These are phyloP conservation scores for Celastrina argiolus DNA, from an alignment of 2,888 invertebrate species.

Conservation along the genomic window DNA sequence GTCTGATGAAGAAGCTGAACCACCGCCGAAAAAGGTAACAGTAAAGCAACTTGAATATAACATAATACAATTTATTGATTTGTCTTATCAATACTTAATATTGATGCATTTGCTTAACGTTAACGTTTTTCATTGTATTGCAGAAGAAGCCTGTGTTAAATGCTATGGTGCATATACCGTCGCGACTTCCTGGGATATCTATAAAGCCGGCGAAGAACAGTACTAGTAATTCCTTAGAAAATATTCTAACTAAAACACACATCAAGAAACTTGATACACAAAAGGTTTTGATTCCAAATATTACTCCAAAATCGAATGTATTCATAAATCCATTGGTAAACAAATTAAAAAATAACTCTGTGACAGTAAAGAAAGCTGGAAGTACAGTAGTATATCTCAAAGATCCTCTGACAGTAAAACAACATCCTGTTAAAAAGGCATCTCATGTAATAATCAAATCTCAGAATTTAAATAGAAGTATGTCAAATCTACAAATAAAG, in stretches of 20 bases:
- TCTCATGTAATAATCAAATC: not conserved
- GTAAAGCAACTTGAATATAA: not conserved
- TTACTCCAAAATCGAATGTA: conserved; percentile 4
- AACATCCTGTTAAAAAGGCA: not conserved
- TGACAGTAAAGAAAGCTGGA: not conserved
- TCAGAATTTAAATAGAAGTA: conserved; percentile 37
- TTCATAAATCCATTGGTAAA: conserved; percentile 12
- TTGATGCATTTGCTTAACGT: not conserved
- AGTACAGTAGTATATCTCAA: conserved; percentile 13
- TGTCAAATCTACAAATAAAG: conserved; percentile 27
- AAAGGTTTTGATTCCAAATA: not conserved
- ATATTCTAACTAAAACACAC: conserved; percentile 12
- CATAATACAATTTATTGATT: not conserved
- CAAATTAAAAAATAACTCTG: not conserved
- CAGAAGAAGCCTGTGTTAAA: conserved; percentile 56
- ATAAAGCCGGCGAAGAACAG: conserved; percentile 45
- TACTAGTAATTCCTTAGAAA: conserved; percentile 13
- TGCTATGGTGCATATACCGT: conserved; percentile 68
- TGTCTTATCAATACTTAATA: not conserved
- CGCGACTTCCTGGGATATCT: conserved; percentile 47
- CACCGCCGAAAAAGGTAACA: conserved; percentile 59
- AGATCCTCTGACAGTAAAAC: not conserved
- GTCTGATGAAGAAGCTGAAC: conserved; percentile 65
- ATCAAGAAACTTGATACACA: not conserved
- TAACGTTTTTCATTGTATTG: conserved; percentile 34